Evolutionary conservation across 2,797 vertebrate species (phyloP), one percentile per base, ranked within the genome.

Genomic region (Lacerta agilis): DNA sequence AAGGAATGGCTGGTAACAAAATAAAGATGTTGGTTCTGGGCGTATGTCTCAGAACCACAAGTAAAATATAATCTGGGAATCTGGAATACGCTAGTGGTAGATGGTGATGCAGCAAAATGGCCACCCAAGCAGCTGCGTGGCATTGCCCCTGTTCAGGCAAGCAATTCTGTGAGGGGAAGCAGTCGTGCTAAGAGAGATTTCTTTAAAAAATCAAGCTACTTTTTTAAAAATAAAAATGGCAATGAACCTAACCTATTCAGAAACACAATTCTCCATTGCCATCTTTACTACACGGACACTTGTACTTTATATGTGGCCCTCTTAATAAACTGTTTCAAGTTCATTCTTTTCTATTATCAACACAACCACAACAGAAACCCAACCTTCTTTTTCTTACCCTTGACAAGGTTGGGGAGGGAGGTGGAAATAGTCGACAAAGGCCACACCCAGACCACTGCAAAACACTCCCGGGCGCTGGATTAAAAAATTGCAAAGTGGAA

Each of bases 81-180:
- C 45, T 89, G 84, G 92, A 93, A 90, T 90, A 90, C 69, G 92
- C 82, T 90, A 88, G 93, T 90, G 2, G 15, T 88, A 82, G 90
- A 73, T 76, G 77, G 1, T 86, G 93, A 94, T 92, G 92, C 94
- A 88, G 88, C 94, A 91, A 87, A 95, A 91, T 92, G 94, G 95
- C 95, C 94, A 93, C 94, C 91, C 88, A 94, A 92, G 83, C 66
- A 85, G 86, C 92, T 3, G 86, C 83, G 86, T 72, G 79, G 55
- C 23, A 79, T 29, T n/a, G 41, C 73, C 71, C 72, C 15, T 75
- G 55, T 43, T 69, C 18, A 82, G 36, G 83, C 3, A 20, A 29
- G 91, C 92, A 91, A 85, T 86, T 79, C 86, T 89, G 90, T 89
- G n/a, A 33, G n/a, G 33, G 2, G 27, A 85, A 45, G 25, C 89